These are phyloP conservation scores for Psephotus haematonotus DNA, from an alignment of 2,113 vertebrate genomes.

Conservation along the genomic window DNA sequence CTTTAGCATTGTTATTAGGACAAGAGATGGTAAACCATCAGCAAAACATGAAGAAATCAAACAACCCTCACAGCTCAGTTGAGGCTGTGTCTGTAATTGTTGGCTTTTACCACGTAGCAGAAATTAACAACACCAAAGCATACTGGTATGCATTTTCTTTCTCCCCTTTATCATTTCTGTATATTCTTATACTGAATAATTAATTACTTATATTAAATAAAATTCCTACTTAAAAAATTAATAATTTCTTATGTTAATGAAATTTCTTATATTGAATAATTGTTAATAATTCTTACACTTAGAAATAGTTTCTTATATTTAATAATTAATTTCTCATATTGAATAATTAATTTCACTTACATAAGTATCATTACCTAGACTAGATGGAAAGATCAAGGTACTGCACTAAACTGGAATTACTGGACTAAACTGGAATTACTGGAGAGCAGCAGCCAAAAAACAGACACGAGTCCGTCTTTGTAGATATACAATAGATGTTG, in stretches of 20 bases:
- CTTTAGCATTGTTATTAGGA: constrained; percentile 22
- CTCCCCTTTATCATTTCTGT: neutral
- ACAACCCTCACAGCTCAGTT: constrained; percentile 46
- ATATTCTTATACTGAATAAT: neutral
- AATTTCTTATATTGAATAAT: too few species aligned
- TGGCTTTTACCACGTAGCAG: constrained; percentile 4
- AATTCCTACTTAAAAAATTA: neutral
- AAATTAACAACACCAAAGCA: neutral
- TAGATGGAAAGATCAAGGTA: neutral
- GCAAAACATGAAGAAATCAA: constrained; percentile 46
- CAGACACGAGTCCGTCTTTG: neutral
- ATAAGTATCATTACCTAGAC: neutral
- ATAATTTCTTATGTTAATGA: neutral
- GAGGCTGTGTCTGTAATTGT: neutral
- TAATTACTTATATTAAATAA: neutral
- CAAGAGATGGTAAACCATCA: constrained; percentile 50
- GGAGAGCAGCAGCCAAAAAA: neutral
- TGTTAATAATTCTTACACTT: neutral
- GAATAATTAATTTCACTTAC: constrained; percentile 4
- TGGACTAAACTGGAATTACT: neutral
- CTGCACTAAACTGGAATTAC: constrained; percentile 1
- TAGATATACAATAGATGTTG: neutral
- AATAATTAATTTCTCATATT: neutral
- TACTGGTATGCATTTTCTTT: neutral
- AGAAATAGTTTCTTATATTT: neutral